These are phyloP conservation scores for Phengaris alcon DNA, from an alignment of 2,888 invertebrate genomes.

Conservation along the genomic window DNA sequence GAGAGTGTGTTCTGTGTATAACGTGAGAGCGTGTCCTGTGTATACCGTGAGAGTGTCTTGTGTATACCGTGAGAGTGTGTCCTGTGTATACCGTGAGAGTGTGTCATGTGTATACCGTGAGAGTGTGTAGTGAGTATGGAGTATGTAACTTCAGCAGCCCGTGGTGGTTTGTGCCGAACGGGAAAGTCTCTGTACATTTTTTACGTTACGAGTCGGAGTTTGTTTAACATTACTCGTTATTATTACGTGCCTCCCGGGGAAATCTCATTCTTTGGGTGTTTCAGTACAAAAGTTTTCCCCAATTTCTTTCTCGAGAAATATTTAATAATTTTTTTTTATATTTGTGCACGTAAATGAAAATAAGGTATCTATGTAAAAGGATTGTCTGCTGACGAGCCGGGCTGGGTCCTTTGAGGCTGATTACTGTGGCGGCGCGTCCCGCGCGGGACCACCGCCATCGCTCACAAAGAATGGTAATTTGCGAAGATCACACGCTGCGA, in stretches of 20 bases:
- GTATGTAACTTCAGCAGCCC: slow-evolving; percentile 1
- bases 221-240: slow-evolving; percentile 8
- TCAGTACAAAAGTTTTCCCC: not conserved
- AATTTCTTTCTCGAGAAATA: not conserved
- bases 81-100: too few relatives aligned
- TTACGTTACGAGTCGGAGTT: slow-evolving; percentile 13
- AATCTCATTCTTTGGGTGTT: slow-evolving; percentile 10
- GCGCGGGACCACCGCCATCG: not conserved
- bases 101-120: not conserved
- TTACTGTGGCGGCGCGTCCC: not conserved
- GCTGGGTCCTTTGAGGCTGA: slow-evolving; percentile 4
- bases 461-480: slow-evolving; percentile 35
- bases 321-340: not conserved
- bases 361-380: slow-evolving; percentile 2
- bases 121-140: not conserved
- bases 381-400: slow-evolving; percentile 4
- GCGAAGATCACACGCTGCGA: slow-evolving; percentile 41
- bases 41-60: too few relatives aligned
- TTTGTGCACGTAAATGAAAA: slow-evolving; percentile 8
- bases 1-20: too few relatives aligned
- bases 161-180: not conserved
- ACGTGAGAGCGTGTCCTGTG: too few relatives aligned
- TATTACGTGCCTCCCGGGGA: slow-evolving; percentile 12
- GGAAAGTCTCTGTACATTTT: slow-evolving; percentile 13
- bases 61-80: too few relatives aligned